Percentiles rank a stretch among this genome's conserved stretches.
Evolutionary conservation across 2,113 vertebrate genomes (phyloP).

Genomic region (Lycocorax pyrrhopterus): DNA sequence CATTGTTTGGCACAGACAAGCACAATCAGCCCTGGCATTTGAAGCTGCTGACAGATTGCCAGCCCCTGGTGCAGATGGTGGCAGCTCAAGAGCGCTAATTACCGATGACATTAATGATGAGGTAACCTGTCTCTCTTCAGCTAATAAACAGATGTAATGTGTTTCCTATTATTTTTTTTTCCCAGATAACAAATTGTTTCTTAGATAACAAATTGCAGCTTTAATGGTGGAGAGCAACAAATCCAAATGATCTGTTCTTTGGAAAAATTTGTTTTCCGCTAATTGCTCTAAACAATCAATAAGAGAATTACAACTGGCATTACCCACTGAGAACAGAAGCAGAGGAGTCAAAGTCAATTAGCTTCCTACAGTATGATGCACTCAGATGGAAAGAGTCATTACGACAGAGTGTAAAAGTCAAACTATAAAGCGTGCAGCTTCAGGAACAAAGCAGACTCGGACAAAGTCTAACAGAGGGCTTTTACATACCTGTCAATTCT

Average conservation of each 20-base stretch:
- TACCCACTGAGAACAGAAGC: constrained; percentile 44
- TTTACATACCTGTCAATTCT: not conserved
- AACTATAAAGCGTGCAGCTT: not conserved
- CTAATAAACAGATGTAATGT: constrained; percentile 53
- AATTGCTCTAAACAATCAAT: constrained; percentile 61
- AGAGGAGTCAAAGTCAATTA: constrained; percentile 67
- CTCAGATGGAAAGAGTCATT: constrained; percentile 45
- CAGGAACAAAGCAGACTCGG: not conserved
- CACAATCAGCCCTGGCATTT: not conserved
- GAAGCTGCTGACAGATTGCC: constrained; percentile 34
- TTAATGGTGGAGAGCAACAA: constrained; percentile 9
- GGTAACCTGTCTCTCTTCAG: constrained; percentile 33
- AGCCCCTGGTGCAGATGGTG: not conserved
- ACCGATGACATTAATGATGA: constrained; percentile 58
- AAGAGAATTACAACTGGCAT: constrained; percentile 44
- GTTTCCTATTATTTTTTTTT: constrained; percentile 37
- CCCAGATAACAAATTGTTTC: constrained; percentile 50
- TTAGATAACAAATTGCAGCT: constrained; percentile 48
- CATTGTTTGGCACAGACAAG: not conserved
- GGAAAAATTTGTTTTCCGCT: constrained; percentile 56
- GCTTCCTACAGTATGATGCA: constrained; percentile 2
- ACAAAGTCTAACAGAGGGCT: not conserved
- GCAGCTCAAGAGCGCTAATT: constrained; percentile 37
- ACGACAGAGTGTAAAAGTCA: not conserved
- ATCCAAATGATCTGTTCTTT: constrained; percentile 45